Evolutionary conservation across 2,888 invertebrate genomes (phyloP).

Genomic region (Escarpia spicata): DNA sequence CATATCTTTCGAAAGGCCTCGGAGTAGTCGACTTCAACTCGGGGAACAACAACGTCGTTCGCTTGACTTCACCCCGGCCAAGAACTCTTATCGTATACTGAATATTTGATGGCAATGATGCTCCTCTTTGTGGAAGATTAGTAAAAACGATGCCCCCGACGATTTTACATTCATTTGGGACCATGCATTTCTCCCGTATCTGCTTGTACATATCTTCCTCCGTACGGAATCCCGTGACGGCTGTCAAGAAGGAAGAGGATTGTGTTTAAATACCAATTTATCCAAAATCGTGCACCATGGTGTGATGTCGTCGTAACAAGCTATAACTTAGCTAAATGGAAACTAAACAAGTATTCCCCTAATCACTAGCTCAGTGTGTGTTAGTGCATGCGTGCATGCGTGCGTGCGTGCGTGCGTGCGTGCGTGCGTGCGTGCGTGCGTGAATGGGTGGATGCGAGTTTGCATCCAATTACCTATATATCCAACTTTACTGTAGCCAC

Average conservation of each 20-base stretch:
- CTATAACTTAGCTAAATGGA: not conserved
- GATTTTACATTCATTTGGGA: not conserved
- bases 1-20: not conserved
- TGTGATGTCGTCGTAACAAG: not conserved
- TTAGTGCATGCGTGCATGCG: no score
- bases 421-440: no score
- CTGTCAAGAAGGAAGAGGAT: not conserved
- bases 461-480: no score
- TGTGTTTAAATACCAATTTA: not conserved
- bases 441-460: no score
- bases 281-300: not conserved
- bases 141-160: not conserved
- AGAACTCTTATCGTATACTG: not conserved
- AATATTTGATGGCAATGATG: not conserved
- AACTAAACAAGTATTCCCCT: no score
- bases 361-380: no score
- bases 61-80: not conserved
- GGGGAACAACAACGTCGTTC: not conserved
- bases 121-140: not conserved
- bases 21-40: not conserved
- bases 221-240: not conserved
- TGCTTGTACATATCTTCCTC: not conserved
- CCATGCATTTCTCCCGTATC: not conserved
- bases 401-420: no score
- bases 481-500: no score